Evolutionary conservation across 2,888 invertebrate species (phyloP).

Genomic region (Seira sanloemensis): DNA sequence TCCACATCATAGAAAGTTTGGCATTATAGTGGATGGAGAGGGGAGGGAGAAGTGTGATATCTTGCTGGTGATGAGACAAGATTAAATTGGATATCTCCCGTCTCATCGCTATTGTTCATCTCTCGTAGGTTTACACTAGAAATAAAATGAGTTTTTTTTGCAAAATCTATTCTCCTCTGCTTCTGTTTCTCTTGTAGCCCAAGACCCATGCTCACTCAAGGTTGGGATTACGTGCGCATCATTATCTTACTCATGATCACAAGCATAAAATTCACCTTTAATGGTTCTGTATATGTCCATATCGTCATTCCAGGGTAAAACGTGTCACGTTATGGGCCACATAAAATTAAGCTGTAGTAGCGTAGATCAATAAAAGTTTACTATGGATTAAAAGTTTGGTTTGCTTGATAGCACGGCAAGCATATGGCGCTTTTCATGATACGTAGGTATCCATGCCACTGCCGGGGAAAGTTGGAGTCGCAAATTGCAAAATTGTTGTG

Average conservation of each 20-base stretch:
- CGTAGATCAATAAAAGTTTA: too few relatives aligned
- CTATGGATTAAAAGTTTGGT: too few relatives aligned
- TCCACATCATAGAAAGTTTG: slow-evolving; percentile 19
- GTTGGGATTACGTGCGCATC: not conserved
- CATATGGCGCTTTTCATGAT: too few relatives aligned
- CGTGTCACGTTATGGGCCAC: not conserved
- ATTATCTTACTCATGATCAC: slow-evolving; percentile 1
- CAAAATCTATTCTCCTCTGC: slow-evolving; percentile 26
- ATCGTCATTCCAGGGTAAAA: too few relatives aligned
- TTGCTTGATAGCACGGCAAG: too few relatives aligned
- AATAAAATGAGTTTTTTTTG: slow-evolving; percentile 51
- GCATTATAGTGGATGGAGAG: slow-evolving; percentile 8
- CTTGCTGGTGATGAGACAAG: slow-evolving; percentile 67
- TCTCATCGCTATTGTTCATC: slow-evolving; percentile 41
- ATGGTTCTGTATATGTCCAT: not conserved
- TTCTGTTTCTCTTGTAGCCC: slow-evolving; percentile 8
- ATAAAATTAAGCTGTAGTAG: not conserved
- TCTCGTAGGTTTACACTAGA: not conserved
- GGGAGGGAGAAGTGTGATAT: slow-evolving; percentile 50
- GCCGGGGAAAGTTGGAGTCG: too few relatives aligned
- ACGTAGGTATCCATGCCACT: too few relatives aligned
- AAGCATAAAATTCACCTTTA: not conserved
- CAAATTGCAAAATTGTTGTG: too few relatives aligned
- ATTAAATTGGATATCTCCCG: slow-evolving; percentile 65
- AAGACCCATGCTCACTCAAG: slow-evolving; percentile 12